Base-by-base conservation (phyloP, 2,888 invertebrate genomes). In the Tillus elongatus region DNA sequence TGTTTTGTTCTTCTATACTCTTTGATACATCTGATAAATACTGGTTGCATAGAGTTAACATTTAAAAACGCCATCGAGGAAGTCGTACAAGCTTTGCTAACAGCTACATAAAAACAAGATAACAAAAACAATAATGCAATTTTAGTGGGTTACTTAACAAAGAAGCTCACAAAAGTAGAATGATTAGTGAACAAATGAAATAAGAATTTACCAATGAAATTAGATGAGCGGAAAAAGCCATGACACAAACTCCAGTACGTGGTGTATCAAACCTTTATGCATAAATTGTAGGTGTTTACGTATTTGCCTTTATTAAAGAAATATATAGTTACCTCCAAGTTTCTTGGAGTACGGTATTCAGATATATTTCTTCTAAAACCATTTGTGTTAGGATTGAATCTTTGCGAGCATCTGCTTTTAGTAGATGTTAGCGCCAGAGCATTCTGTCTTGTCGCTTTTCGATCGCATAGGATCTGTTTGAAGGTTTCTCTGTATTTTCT, bases 401-500 rank as follows among this genome's bases (percentile, higher is more conserved):
- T 50, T 37, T 51, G 46, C 30, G 53, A 51, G 37, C 48, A 45
- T 33, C 46, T 47, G 32, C 49, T 41, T 33, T 42, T 56, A 27
- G 53, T 45, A 11, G 55, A 44, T 4, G 54, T 46, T 30, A 57
- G 39, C 32, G 51, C 47, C 11, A 58, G 47, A 6, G 61, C 57
- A 35, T 64, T 63, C 29, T 57, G 54, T 15, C 56, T 44, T 8
- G 43, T 46, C 26, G 54, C 46, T 27, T 45, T 49, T 10, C 59
- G 51, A 11, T 53, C 50, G 49, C 59, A 61, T 42, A 64, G 63
- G 13, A 64, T 44, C 35, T 57, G 43, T 40, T 46, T 56, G 45
- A 64, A 64, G 10, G 79, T 81, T 47, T 71, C 71, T 30, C 83
- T 69, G 63, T 83, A 85, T 53, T 81, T 79, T 55, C 79, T 78